phyloP scores from a whole-genome alignment of 2,797 vertebrate species.

The Halcyon smyrnensis region DNA sequence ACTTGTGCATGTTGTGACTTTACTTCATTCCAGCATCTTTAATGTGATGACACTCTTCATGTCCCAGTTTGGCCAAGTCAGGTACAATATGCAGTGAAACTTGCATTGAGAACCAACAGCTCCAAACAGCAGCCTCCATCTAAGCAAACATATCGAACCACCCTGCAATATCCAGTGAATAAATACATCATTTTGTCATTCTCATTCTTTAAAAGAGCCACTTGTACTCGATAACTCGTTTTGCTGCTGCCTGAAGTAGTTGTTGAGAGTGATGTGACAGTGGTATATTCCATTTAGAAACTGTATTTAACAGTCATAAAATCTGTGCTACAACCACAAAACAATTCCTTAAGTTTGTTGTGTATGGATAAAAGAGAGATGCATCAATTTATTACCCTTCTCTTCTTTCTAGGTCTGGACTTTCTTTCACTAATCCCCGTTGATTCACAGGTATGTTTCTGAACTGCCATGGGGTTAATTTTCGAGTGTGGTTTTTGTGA shows the following conservation, averaged over 20 bases:
- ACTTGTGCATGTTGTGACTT: conserved; percentile 73
- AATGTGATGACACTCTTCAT: conserved; percentile 66
- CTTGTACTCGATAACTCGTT: conserved; percentile 26
- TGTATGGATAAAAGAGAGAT: conserved; percentile 7
- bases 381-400: conserved; percentile 22
- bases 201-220: conserved; percentile 56
- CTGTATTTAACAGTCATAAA: background rate
- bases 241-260: conserved; percentile 61
- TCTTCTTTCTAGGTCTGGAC: conserved; percentile 88
- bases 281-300: conserved; percentile 51
- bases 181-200: conserved; percentile 33
- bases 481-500: background rate
- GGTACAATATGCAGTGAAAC: conserved; percentile 62
- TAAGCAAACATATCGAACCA: conserved; percentile 58
- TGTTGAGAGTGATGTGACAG: conserved; percentile 50
- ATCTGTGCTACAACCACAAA: conserved; percentile 28
- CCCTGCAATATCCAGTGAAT: conserved; percentile 54
- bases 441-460: conserved; percentile 90
- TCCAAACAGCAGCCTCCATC: conserved; percentile 58
- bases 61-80: conserved; percentile 68
- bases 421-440: conserved; percentile 95
- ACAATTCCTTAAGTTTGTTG: conserved; percentile 52
- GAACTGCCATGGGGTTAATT: conserved; percentile 45
- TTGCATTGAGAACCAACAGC: conserved; percentile 59
- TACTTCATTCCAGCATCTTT: conserved; percentile 69